Conservation (phyloP, 2,113 vertebrate genomes). For the Nansenia antarctica region DNA sequence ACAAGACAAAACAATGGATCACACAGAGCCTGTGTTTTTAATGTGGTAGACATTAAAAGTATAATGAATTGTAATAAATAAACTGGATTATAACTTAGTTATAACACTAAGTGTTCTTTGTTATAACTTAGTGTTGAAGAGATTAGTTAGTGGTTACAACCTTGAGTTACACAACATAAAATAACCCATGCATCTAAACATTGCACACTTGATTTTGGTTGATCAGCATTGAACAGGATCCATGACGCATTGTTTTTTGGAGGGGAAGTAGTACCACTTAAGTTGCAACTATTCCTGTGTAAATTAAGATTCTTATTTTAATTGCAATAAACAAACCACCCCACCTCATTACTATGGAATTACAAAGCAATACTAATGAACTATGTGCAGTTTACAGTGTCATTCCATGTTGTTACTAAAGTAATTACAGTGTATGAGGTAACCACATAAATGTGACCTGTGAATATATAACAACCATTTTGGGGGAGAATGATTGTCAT, state of each 20-base stretch:
- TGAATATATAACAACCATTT: background rate
- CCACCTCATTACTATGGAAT: too few relatives aligned
- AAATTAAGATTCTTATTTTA: too few relatives aligned
- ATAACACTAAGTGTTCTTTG: background rate
- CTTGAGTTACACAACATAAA: conserved; percentile 10
- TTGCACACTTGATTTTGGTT: conserved; percentile 40
- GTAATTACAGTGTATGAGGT: too few relatives aligned
- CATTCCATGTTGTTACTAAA: too few relatives aligned
- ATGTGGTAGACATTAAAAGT: background rate
- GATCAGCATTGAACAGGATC: conserved; percentile 13
- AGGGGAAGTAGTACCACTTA: too few relatives aligned
- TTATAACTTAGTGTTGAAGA: background rate
- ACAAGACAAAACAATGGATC: conserved; percentile 11
- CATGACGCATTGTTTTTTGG: conserved; percentile 8
- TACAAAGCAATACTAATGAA: too few relatives aligned
- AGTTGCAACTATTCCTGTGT: too few relatives aligned
- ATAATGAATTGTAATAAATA: background rate
- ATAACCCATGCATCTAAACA: conserved; percentile 39
- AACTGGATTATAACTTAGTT: background rate
- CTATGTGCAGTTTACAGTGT: too few relatives aligned
- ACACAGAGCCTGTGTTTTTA: conserved; percentile 45
- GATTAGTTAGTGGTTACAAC: background rate
- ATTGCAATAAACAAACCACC: too few relatives aligned
- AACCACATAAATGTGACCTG: too few relatives aligned
- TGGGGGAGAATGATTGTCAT: background rate